Percentiles rank a stretch among this genome's conserved stretches.
Evolutionary conservation across 2,888 invertebrate genomes (phyloP).

Genomic region (Parochlus steinenii): DNA sequence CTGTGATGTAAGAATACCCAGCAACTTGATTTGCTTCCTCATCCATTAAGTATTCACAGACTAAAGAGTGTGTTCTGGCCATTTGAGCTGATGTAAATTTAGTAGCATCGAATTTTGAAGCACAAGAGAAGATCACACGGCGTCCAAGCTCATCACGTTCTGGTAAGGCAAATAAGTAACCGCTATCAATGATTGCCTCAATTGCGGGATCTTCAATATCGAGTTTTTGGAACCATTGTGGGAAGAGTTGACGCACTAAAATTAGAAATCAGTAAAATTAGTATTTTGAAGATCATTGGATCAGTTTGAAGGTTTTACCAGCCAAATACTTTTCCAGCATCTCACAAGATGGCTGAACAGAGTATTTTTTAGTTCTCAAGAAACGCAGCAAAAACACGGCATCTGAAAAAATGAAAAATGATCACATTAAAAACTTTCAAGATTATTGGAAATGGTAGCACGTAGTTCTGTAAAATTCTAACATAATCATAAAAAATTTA

Average conservation of each 20-base stretch:
- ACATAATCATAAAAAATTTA: no score
- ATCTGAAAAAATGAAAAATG: constrained; percentile 33
- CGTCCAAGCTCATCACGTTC: constrained; percentile 61
- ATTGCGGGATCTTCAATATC: constrained; percentile 65
- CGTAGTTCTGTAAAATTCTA: no score
- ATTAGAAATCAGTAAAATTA: no score
- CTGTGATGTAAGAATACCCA: constrained; percentile 71
- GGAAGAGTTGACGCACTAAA: constrained; percentile 67
- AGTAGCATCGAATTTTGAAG: constrained; percentile 63
- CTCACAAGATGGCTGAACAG: constrained; percentile 67
- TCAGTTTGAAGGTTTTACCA: no score
- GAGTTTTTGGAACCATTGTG: constrained; percentile 70
- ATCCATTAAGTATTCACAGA: constrained; percentile 71
- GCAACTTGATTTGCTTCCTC: constrained; percentile 69
- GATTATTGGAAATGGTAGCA: neutral
- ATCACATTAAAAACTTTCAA: constrained; percentile 3
- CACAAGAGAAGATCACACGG: constrained; percentile 61
- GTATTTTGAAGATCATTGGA: no score
- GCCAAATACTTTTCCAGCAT: constrained; percentile 77
- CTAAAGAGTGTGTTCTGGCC: constrained; percentile 68
- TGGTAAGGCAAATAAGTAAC: constrained; percentile 56
- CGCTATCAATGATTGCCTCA: constrained; percentile 62
- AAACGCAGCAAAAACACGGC: constrained; percentile 67
- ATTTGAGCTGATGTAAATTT: constrained; percentile 65
- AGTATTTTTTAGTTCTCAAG: constrained; percentile 74